These are phyloP conservation scores for Syrrhaptes paradoxus DNA, from an alignment of 2,113 vertebrate genomes.

Conservation along the genomic window DNA sequence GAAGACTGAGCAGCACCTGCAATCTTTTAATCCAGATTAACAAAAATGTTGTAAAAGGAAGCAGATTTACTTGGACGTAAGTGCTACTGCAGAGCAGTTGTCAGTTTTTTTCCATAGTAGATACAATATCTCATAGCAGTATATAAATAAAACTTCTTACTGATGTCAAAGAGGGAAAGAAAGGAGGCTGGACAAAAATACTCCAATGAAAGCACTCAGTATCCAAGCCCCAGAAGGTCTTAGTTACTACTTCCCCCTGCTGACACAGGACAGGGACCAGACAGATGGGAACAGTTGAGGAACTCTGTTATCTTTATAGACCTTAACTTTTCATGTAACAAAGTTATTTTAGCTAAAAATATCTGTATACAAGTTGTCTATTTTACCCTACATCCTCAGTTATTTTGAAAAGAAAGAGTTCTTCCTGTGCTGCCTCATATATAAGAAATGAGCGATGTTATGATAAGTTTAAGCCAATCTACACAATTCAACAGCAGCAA, in stretches of 20 bases:
- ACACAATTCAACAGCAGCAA: neutral
- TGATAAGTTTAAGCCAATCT: neutral
- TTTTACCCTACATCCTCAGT: neutral
- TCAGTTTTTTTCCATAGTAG: neutral
- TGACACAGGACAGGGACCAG: conserved; percentile 40
- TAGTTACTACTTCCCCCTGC: conserved; percentile 68
- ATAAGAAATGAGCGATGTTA: neutral
- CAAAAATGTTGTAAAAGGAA: neutral
- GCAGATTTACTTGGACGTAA: neutral
- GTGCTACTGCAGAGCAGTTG: neutral
- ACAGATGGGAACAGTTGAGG: conserved; percentile 43
- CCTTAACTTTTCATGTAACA: neutral
- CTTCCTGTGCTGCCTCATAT: neutral
- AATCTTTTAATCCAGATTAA: conserved; percentile 12
- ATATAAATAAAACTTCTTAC: conserved; percentile 59
- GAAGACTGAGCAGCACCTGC: conserved; percentile 5
- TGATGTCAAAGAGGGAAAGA: conserved; percentile 48
- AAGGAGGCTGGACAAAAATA: conserved; percentile 49
- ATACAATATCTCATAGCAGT: neutral
- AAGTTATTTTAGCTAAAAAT: conserved; percentile 8
- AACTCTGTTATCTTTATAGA: conserved; percentile 14
- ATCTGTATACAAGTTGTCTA: neutral
- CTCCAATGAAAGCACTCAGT: conserved; percentile 19
- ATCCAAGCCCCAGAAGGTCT: conserved; percentile 41
- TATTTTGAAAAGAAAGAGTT: neutral